These are phyloP conservation scores for Polia nebulosa DNA, from an alignment of 2,888 invertebrate species.

Conservation along the genomic window DNA sequence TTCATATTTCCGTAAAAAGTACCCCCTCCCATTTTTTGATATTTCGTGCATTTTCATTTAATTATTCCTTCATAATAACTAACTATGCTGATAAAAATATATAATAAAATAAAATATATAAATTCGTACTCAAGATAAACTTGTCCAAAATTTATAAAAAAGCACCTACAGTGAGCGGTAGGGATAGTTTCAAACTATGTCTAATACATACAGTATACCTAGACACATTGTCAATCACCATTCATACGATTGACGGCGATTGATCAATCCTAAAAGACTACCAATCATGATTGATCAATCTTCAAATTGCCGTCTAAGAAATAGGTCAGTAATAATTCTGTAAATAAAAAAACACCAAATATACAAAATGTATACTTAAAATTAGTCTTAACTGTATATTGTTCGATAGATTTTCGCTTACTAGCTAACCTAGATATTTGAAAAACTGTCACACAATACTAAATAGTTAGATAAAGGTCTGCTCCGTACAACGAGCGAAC, in stretches of 20 bases:
- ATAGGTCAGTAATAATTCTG: slow-evolving; percentile 32
- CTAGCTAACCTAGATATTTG: neutral
- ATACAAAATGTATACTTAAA: slow-evolving; percentile 72
- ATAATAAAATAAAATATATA: slow-evolving; percentile 53
- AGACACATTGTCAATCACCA: slow-evolving; percentile 35
- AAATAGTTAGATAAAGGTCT: too few species aligned
- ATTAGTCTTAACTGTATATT: slow-evolving; percentile 63
- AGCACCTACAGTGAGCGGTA: slow-evolving; percentile 69
- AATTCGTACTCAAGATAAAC: slow-evolving; percentile 67
- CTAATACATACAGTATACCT: slow-evolving; percentile 36
- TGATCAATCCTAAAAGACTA: slow-evolving; percentile 30
- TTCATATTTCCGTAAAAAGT: slow-evolving; percentile 4
- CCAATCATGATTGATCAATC: slow-evolving; percentile 6
- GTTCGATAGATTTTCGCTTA: slow-evolving; percentile 52
- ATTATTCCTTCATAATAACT: slow-evolving; percentile 2
- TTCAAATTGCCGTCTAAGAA: slow-evolving; percentile 31
- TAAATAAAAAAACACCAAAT: slow-evolving; percentile 66
- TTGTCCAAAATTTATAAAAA: slow-evolving; percentile 64
- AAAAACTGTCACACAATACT: too few species aligned
- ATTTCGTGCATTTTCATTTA: neutral
- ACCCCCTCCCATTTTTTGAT: neutral
- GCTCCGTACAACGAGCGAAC: too few species aligned
- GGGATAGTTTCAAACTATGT: slow-evolving; percentile 49
- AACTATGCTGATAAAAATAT: slow-evolving; percentile 39
- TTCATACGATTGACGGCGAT: slow-evolving; percentile 31